Base-by-base conservation (phyloP, 2,888 invertebrate genomes). In the Elmis aenea region DNA sequence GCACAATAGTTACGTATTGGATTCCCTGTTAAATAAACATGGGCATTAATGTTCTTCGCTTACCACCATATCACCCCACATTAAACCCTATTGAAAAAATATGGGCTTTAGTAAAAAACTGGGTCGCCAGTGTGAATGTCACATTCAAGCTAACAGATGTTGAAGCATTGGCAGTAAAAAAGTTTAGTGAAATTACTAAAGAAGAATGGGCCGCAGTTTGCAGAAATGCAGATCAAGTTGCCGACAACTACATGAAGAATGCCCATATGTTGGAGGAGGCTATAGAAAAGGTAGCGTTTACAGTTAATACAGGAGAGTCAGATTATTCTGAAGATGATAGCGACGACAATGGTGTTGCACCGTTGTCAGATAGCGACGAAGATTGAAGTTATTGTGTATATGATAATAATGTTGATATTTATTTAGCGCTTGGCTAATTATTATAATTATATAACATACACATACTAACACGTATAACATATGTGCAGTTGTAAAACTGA, bases 31-130 rank as follows among this genome's bases (percentile, higher is more conserved):
- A 8, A 14, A 25, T 16, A 21, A 5, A 13, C 10, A 26, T 21
- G 12, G 23, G 8, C 27, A 33, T 21, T n/a, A 10, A 14, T 18
- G 29, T 33, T 9, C 5, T 33, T 4, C 21, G 38, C 10, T 9
- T 38, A 12, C 38, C 26, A 2, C 26, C 32, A 6, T 26, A 38
- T 13, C 32, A 33, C 12, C 15, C 26, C 3, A 12, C 26, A 9
- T 5, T 38, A 9, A 38, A 38, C 21, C 22, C 33, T 3, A 38
- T 38, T 10, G 38, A 26, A 27, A 26, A 6, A 6, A 37, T 37
- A 13, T 37, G 37, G 37, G 37, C 37, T n/a, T 12, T 11, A 26
- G 21, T 32, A 13, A 37, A 31, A 18, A 18, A 13, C 8, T 30
- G 24, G 30, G n/a, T 36, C n/a, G 30, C 29, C 5, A 12, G 8